Evolutionary conservation across 37 sponge, comb jelly and placozoan genomes (phyloP).

Genomic region (Amphimedon queenslandica): DNA sequence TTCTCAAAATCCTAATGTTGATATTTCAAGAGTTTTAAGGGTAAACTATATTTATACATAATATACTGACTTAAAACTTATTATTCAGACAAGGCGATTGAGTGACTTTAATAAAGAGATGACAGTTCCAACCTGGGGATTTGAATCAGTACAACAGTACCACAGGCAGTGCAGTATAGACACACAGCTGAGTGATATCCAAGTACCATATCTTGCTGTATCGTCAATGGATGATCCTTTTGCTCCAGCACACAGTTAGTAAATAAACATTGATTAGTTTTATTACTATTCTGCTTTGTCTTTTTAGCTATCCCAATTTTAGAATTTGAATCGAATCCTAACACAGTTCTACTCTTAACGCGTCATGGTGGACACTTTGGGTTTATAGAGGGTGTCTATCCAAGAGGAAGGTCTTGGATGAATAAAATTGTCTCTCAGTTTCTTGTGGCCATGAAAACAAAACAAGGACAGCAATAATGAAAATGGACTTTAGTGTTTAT

Average conservation of each 20-base stretch:
- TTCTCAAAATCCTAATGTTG: not conserved
- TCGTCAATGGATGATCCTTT: slow-evolving; percentile 72
- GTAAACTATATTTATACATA: not conserved
- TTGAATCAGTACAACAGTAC: slow-evolving; percentile 53
- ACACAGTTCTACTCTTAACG: slow-evolving; percentile 50
- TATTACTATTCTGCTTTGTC: too few relatives aligned
- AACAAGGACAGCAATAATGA: too few relatives aligned
- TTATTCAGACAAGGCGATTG: not conserved
- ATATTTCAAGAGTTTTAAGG: not conserved
- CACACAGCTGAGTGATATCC: slow-evolving; percentile 37
- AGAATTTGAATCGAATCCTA: slow-evolving; percentile 33
- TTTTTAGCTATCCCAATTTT: slow-evolving; percentile 54
- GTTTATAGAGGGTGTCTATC: slow-evolving; percentile 64
- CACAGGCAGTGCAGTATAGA: slow-evolving; percentile 32
- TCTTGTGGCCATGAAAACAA: slow-evolving; percentile 48
- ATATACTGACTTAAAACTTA: not conserved
- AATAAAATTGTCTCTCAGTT: slow-evolving; percentile 40
- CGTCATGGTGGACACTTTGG: slow-evolving; percentile 78
- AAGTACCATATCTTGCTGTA: slow-evolving; percentile 45
- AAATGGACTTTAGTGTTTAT: too few relatives aligned
- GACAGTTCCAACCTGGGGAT: slow-evolving; percentile 60
- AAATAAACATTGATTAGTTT: too few relatives aligned
- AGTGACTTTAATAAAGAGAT: slow-evolving; percentile 52
- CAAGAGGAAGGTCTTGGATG: slow-evolving; percentile 48
- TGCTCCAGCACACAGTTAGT: too few relatives aligned